Evolutionary conservation across 2,113 vertebrate genomes (phyloP).

Genomic region (Halichoerus grypus): DNA sequence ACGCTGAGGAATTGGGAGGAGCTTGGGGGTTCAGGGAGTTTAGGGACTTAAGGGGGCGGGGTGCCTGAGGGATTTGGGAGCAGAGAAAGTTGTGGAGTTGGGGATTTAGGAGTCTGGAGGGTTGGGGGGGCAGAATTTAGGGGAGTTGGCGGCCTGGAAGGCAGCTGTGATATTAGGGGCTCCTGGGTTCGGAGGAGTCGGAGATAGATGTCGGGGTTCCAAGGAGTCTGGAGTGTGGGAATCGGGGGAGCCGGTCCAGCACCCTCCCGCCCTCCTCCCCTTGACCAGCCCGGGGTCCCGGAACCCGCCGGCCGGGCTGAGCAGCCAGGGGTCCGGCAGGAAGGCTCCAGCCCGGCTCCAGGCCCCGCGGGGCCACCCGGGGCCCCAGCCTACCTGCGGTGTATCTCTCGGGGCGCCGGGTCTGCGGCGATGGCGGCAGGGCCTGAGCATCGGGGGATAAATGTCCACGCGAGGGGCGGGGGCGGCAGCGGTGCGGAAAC

Average conservation of each 20-base stretch:
- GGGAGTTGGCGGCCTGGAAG: not conserved
- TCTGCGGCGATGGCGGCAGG: constrained; percentile 73
- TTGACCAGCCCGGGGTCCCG: not conserved
- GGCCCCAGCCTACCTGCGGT: constrained; percentile 66
- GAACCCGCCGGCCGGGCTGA: not conserved
- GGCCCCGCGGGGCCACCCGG: not conserved
- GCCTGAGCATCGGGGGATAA: constrained; percentile 73
- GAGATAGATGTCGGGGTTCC: not conserved
- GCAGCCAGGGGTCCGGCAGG: not conserved
- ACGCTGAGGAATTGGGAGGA: not conserved
- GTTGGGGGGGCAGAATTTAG: not conserved
- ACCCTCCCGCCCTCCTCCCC: not conserved
- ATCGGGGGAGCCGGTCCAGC: not conserved
- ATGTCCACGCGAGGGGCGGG: constrained; percentile 79
- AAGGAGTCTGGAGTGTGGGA: not conserved
- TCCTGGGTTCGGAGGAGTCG: not conserved
- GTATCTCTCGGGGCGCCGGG: constrained; percentile 20
- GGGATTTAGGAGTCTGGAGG: not conserved
- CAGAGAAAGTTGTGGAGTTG: constrained; percentile 29
- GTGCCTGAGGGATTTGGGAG: not conserved
- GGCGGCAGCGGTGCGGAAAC: constrained; percentile 76
- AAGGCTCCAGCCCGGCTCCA: not conserved
- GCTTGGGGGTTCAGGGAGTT: not conserved
- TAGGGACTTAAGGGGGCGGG: not conserved
- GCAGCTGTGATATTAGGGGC: not conserved